These are phyloP conservation scores for Lota lota DNA, from an alignment of 2,113 vertebrate species.

Conservation along the genomic window DNA sequence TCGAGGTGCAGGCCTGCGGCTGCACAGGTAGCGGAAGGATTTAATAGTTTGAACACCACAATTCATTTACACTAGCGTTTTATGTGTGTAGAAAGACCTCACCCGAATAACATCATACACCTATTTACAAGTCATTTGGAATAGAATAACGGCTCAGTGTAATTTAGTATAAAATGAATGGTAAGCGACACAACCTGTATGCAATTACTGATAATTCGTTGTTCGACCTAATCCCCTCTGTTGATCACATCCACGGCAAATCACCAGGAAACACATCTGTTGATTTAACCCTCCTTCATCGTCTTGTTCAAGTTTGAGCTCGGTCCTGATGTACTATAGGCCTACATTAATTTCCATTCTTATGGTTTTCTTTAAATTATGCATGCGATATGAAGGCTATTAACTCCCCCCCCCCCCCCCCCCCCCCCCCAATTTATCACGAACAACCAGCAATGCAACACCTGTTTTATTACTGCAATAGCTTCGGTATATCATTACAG, in stretches of 20 bases:
- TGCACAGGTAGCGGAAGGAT: neutral
- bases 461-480: slow-evolving; percentile 60
- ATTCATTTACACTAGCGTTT: neutral
- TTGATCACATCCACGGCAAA: neutral
- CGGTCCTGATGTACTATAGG: neutral
- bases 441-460: slow-evolving; percentile 45
- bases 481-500: slow-evolving; percentile 22
- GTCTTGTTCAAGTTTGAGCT: neutral
- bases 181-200: neutral
- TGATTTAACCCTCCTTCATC: neutral
- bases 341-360: too few relatives aligned
- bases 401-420: neutral
- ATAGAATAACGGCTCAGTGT: neutral
- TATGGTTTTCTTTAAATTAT: too few relatives aligned
- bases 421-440: slow-evolving; percentile 5
- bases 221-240: neutral
- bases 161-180: neutral
- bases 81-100: neutral
- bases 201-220: neutral
- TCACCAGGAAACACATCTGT: neutral
- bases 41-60: neutral
- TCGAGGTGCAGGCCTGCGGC: neutral
- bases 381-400: slow-evolving; percentile 5
- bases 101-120: neutral
- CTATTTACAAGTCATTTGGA: neutral